phyloP scores from a whole-genome alignment of 2,888 invertebrate genomes.

The Rhorus exstirpatorius region DNA sequence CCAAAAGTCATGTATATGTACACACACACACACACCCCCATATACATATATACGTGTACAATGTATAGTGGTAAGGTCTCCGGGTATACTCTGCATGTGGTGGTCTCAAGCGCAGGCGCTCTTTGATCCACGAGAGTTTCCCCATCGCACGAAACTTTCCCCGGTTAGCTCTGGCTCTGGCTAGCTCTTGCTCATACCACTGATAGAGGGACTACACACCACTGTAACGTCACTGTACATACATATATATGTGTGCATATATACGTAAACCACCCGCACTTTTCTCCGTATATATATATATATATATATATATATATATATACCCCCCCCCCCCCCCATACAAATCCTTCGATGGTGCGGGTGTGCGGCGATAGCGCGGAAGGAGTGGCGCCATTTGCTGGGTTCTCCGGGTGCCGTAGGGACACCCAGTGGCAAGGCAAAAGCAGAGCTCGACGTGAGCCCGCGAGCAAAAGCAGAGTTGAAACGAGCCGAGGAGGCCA shows the following conservation, averaged over 20 bases:
- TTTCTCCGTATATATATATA: conserved; percentile 29
- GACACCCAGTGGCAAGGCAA: conserved; percentile 46
- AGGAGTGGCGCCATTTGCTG: conserved; percentile 70
- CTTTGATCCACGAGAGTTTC: conserved; percentile 56
- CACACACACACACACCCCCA: conserved; percentile 2
- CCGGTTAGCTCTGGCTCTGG: conserved; percentile 52
- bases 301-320: neutral
- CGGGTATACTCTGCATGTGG: conserved; percentile 42
- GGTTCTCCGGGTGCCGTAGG: conserved; percentile 57
- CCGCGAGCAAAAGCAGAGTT: conserved; percentile 40
- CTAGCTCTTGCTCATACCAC: no score
- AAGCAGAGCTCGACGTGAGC: conserved; percentile 44
- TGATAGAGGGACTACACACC: conserved; percentile 48
- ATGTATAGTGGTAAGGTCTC: conserved; percentile 35
- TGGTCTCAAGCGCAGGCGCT: conserved; percentile 64
- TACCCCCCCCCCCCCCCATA: neutral
- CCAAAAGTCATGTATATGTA: neutral
- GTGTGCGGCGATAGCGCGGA: conserved; percentile 63
- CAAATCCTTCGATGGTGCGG: conserved; percentile 27
- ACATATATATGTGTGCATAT: conserved; percentile 28
- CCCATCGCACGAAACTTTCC: conserved; percentile 56
- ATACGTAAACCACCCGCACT: conserved; percentile 48
- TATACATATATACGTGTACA: conserved; percentile 18
- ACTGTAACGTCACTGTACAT: neutral
- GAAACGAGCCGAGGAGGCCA: conserved; percentile 53